Conservation (phyloP, 1,140 invertebrate genomes). For the Cydia fagiglandana region DNA sequence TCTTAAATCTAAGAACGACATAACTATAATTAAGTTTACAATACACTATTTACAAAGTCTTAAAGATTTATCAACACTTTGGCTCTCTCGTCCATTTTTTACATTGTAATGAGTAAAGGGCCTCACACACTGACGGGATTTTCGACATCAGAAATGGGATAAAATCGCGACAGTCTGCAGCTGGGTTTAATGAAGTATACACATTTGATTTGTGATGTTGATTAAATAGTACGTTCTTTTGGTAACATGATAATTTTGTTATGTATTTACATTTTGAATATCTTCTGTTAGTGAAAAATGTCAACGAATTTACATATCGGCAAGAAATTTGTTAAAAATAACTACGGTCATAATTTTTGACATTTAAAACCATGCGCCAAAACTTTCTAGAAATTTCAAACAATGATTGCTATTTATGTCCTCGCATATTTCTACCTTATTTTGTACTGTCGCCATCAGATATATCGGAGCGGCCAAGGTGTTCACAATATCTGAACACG, state of each 20-base stretch:
- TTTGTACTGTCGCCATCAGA: no score
- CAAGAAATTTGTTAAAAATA: neutral
- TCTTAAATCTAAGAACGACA: conserved; percentile 60
- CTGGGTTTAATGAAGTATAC: neutral
- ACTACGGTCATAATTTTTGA: no score
- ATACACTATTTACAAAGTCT: conserved; percentile 70
- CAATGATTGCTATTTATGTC: no score
- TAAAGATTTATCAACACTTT: conserved; percentile 69
- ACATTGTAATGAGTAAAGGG: conserved; percentile 69
- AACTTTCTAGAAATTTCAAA: no score
- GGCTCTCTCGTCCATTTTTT: conserved; percentile 63
- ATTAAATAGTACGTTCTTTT: neutral
- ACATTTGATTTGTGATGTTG: neutral
- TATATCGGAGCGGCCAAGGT: no score
- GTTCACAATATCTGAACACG: no score
- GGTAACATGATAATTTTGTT: neutral
- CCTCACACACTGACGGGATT: neutral
- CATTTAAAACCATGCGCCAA: no score
- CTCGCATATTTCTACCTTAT: no score
- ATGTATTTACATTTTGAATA: neutral
- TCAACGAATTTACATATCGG: neutral
- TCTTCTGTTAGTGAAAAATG: neutral
- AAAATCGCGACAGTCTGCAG: neutral
- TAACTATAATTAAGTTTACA: conserved; percentile 65
- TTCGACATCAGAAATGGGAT: neutral